Conservation (phyloP, 1,140 invertebrate genomes). For the Listronotus bonariensis region DNA sequence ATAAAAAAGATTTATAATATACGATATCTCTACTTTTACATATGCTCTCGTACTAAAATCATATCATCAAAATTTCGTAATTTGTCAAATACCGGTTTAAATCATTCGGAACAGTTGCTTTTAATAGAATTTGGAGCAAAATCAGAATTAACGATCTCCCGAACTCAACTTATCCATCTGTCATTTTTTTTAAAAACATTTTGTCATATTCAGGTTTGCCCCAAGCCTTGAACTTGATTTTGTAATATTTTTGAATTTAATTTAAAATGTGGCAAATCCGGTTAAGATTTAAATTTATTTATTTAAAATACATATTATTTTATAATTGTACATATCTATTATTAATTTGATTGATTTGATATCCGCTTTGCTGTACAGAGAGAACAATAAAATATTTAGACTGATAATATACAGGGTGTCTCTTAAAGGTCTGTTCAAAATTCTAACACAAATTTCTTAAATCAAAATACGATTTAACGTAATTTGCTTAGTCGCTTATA, state of each 20-base stretch:
- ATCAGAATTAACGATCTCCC: slow-evolving; percentile 29
- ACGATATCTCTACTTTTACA: too few relatives aligned
- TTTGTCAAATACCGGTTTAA: slow-evolving; percentile 18
- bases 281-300: background rate
- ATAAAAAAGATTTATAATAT: too few relatives aligned
- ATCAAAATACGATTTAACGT: too few relatives aligned
- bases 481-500: too few relatives aligned
- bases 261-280: slow-evolving; percentile 4
- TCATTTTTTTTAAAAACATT: slow-evolving; percentile 7
- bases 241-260: slow-evolving; percentile 7
- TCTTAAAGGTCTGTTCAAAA: too few relatives aligned
- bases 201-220: slow-evolving; percentile 8
- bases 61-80: slow-evolving; percentile 9
- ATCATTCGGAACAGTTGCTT: background rate
- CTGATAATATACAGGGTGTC: too few relatives aligned
- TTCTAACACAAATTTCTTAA: too few relatives aligned
- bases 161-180: slow-evolving; percentile 11
- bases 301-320: background rate
- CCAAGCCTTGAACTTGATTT: slow-evolving; percentile 22
- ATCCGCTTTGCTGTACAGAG: too few relatives aligned
- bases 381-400: too few relatives aligned
- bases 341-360: too few relatives aligned
- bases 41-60: background rate
- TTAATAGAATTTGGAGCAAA: slow-evolving; percentile 34
- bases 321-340: background rate